Base-by-base conservation (phyloP, 2,888 invertebrate species). In the Orthosia gothica region DNA sequence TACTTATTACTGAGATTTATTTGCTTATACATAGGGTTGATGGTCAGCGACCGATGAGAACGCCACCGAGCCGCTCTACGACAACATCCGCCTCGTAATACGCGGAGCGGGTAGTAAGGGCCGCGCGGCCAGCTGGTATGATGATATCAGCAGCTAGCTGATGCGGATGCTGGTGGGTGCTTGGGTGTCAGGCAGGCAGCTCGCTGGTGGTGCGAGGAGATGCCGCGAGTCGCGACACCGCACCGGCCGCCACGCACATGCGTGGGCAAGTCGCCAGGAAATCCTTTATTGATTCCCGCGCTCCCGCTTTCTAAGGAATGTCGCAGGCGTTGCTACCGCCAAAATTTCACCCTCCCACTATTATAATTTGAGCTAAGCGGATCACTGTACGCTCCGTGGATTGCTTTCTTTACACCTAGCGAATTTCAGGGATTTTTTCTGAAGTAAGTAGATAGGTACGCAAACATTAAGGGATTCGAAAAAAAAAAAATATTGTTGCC, bases 261-360 rank as follows among this genome's bases (percentile, higher is more conserved):
- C 96, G 96, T 96, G 95, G 96, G 95, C 96, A 95, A 91, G 93
- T 89, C 95, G 95, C 95, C 96, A 96, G 96, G 94, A 96, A 96
- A 96, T 96, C 96, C 96, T 96, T 96, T 96, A 96, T 96, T 95
- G 96, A 96, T 96, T 96, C 96, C 96, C 95, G 95, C 95, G 95
- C 94, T 95, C 94, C 94, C 91, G 93, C 91, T 94, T 94, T 94
- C 94, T 95, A 94, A 96, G 95, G 95, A 96, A 95, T 95, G 95
- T 95, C 95, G 93, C 95, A 93, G 92, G 92, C 95, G 93, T 92
- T 95, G 91, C 94, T 95, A 92, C 94, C 94, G 93, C 94, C 93
- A 92, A 95, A 95, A 94, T 91, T 92, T 92, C 87, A 81, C 88
- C 91, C 91, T 89, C 90, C 91, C 91, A 89, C 91, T 92, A 91